Percentiles rank a stretch among this genome's conserved stretches.
These are phyloP conservation scores for Julus scanicus DNA, from an alignment of 2,888 invertebrate species.

Conservation along the genomic window DNA sequence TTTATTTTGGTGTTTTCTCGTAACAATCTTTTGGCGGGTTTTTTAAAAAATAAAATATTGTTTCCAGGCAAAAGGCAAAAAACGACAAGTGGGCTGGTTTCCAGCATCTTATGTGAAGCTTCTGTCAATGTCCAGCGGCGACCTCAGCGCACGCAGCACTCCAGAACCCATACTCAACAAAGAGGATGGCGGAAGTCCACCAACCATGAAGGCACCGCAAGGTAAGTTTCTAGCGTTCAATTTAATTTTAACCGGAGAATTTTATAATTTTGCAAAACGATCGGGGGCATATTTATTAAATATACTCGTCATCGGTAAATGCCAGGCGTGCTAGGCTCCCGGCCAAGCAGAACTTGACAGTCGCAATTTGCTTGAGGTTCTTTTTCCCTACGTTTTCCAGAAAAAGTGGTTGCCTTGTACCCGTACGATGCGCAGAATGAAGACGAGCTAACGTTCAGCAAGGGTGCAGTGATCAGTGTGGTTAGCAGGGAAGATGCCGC, in stretches of 20 bases:
- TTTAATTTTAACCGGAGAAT: too few relatives aligned
- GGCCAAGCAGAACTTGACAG: too few relatives aligned
- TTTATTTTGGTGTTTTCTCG: too few relatives aligned
- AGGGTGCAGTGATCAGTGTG: constrained; percentile 90
- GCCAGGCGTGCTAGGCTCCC: too few relatives aligned
- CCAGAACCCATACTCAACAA: constrained; percentile 62
- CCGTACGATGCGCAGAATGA: constrained; percentile 94
- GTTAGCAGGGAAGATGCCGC: constrained; percentile 92
- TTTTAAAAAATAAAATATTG: not conserved
- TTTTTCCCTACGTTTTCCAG: constrained; percentile 66
- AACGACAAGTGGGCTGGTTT: constrained; percentile 97
- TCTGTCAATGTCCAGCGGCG: constrained; percentile 63
- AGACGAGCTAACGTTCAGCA: constrained; percentile 92
- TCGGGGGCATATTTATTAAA: too few relatives aligned
- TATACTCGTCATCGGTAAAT: too few relatives aligned
- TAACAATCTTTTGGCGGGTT: not conserved
- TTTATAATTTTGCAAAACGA: too few relatives aligned
- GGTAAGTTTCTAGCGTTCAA: not conserved
- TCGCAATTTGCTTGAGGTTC: too few relatives aligned
- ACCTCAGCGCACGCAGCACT: constrained; percentile 63
- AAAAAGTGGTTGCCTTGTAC: constrained; percentile 91
- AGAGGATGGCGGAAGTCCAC: constrained; percentile 21
- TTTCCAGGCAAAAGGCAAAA: constrained; percentile 76
- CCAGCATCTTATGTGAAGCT: constrained; percentile 96
- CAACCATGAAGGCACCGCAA: not conserved